Base-by-base conservation (phyloP, 2,888 invertebrate species). In the Andrena fulva region DNA sequence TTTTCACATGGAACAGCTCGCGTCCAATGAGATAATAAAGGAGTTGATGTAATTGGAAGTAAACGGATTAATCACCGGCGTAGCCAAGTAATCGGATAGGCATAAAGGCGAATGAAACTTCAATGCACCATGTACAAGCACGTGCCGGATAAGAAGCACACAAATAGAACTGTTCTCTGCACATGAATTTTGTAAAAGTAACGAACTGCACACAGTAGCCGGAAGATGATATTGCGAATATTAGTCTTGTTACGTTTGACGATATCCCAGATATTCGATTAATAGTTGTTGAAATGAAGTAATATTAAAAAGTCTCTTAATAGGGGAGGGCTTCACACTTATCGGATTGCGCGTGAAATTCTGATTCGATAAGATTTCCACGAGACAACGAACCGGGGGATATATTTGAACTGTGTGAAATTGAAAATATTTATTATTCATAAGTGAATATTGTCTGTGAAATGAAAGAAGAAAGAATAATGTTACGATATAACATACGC, bases 11-110 rank as follows among this genome's bases (percentile, higher is more conserved):
- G 77, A 86, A 84, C 89, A 69, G 66, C 75, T 77, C 84, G 79
- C 89, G 89, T 87, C 87, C 85, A 87, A 69, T 76, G 75, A 87
- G 85, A 87, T 87, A 87, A 87, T 87, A 87, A 87, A 74, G 68
- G 20, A 70, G 72, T 56, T 64, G 69, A 42, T 72, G 42, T 75
- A 67, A 73, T 73, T 52, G 73, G 56, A 27, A 62, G 33, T 60
- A 52, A 67, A 62, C 67, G 24, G 3, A 75, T 71, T 35, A 77
- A 24, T 31, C 59, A 52, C 60, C 29, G 56, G 24, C 31, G 42
- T 77, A 66, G 59, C 56, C 16, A 67, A 33, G 50, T 69, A 59
- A 42, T 66, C 24, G 4, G 50, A 31, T 71, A 74, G 56, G 50
- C 33, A 62, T 70, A 66, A 54, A 75, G 50, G 56, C 33, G 7